Evolutionary conservation across 2,888 invertebrate species (phyloP).

Genomic region (Synanthedon vespiformis): DNA sequence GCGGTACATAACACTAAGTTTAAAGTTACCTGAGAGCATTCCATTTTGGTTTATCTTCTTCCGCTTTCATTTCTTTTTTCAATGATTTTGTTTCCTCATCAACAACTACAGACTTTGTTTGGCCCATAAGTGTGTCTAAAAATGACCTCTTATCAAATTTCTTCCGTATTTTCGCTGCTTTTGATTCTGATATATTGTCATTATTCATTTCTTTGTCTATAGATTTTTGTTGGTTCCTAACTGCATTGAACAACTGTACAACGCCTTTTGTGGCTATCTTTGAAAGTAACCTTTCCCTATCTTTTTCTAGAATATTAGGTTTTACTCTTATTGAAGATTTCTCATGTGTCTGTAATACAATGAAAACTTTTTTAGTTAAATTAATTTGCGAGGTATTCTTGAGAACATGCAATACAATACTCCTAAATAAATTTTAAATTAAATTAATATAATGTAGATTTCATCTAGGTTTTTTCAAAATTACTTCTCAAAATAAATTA

Average conservation of each 20-base stretch:
- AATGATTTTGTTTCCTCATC: constrained; percentile 44
- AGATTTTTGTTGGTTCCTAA: constrained; percentile 85
- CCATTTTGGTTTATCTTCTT: constrained; percentile 65
- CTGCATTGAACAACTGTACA: constrained; percentile 93
- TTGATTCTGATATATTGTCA: constrained; percentile 80
- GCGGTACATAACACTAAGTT: too few species aligned
- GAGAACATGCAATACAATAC: too few species aligned
- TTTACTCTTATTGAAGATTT: constrained; percentile 77
- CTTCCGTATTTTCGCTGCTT: constrained; percentile 81
- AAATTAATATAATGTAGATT: too few species aligned
- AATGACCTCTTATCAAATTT: constrained; percentile 82
- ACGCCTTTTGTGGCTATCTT: constrained; percentile 94
- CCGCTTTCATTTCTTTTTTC: constrained; percentile 51
- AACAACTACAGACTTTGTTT: constrained; percentile 69
- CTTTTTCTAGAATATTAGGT: constrained; percentile 81
- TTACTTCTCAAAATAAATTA: too few species aligned
- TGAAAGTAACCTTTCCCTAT: constrained; percentile 79
- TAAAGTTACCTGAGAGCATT: constrained; percentile 65
- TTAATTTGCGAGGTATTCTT: too few species aligned
- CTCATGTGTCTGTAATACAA: constrained; percentile 67
- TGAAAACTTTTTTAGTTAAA: background rate
- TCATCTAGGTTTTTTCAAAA: too few species aligned
- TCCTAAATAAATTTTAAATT: too few species aligned
- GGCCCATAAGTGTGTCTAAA: constrained; percentile 82
- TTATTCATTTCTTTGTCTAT: constrained; percentile 77